Percentiles rank a stretch among this genome's conserved stretches.
Conservation (phyloP, 2,797 vertebrate genomes). For the Molossus alvarezi region DNA sequence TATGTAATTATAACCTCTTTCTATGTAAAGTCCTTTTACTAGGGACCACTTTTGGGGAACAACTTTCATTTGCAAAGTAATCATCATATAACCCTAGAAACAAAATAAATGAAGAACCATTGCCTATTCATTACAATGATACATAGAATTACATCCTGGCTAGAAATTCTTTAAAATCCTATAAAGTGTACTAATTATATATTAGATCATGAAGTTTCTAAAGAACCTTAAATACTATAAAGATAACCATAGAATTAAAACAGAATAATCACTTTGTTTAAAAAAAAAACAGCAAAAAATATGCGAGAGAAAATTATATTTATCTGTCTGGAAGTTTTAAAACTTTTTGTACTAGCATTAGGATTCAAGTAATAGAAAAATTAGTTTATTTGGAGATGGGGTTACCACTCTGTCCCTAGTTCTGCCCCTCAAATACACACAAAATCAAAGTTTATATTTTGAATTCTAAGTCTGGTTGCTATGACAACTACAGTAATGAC, state of each 20-base stretch:
- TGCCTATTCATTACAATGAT: background rate
- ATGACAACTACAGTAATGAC: slow-evolving; percentile 38
- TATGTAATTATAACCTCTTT: background rate
- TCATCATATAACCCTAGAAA: background rate
- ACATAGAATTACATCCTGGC: background rate
- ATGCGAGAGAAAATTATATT: slow-evolving; percentile 3
- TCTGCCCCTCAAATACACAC: too few species aligned
- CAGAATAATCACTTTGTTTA: background rate
- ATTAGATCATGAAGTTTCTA: background rate
- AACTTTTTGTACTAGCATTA: background rate
- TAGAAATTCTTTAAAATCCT: slow-evolving; percentile 47
- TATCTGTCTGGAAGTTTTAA: background rate
- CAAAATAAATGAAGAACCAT: slow-evolving; percentile 1
- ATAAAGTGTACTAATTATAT: slow-evolving; percentile 20
- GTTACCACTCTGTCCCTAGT: background rate
- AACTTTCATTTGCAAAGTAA: background rate
- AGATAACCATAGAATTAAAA: slow-evolving; percentile 38
- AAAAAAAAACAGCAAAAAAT: background rate
- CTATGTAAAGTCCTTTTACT: background rate
- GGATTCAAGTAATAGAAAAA: slow-evolving; percentile 20
- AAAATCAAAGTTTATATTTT: slow-evolving; percentile 58
- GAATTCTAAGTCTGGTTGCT: slow-evolving; percentile 62
- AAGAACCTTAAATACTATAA: background rate
- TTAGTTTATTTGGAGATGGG: background rate
- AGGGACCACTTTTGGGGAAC: background rate